Evolutionary conservation across 1,140 invertebrate genomes (phyloP).

Genomic region (Holcopasites calliopsidis): DNA sequence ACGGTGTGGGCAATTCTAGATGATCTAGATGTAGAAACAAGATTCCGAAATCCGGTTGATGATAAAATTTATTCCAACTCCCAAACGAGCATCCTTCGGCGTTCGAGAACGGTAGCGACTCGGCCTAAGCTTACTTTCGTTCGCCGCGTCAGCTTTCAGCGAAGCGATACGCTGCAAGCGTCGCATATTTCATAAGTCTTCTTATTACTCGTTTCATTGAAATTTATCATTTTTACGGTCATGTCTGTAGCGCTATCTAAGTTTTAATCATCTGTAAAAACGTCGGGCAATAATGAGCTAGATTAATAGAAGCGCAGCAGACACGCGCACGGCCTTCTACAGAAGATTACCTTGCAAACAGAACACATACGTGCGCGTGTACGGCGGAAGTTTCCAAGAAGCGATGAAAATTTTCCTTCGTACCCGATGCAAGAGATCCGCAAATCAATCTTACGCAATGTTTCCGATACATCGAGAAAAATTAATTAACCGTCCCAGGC

Average conservation of each 20-base stretch:
- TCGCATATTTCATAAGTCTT: background rate
- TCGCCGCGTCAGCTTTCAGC: background rate
- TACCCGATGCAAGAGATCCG: background rate
- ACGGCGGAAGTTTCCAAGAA: background rate
- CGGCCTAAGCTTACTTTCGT: background rate
- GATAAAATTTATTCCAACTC: constrained; percentile 17
- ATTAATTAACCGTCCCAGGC: background rate
- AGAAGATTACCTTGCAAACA: background rate
- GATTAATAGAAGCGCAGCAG: background rate
- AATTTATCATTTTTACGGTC: background rate
- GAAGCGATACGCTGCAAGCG: background rate
- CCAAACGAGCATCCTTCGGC: constrained; percentile 17
- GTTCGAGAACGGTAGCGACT: background rate
- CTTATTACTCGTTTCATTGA: background rate
- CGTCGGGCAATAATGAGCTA: background rate
- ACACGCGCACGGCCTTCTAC: background rate
- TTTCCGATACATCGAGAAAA: background rate
- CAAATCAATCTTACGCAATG: background rate
- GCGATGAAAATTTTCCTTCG: background rate
- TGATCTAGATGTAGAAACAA: no score
- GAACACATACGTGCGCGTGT: no score
- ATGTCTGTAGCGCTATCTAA: background rate
- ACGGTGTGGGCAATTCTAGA: no score
- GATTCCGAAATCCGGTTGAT: background rate
- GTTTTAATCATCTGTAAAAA: background rate